phyloP scores from a whole-genome alignment of 2,113 vertebrate genomes.

The Bubo bubo region DNA sequence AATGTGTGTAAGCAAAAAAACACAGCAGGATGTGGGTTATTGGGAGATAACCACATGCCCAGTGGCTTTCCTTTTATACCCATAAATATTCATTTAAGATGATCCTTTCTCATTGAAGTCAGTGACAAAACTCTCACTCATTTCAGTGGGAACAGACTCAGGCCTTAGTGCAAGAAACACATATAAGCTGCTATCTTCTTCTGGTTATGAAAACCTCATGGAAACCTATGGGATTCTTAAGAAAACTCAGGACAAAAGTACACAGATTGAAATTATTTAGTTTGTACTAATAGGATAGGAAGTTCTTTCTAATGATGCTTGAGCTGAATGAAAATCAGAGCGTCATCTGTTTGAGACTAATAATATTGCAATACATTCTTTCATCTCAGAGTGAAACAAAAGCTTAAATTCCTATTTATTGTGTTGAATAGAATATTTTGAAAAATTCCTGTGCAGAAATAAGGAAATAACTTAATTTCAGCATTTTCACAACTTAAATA shows the following conservation, averaged over 20 bases:
- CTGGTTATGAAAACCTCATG: not conserved
- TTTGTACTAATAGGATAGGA: not conserved
- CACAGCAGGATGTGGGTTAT: slow-evolving; percentile 23
- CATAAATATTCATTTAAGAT: not conserved
- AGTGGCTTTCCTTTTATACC: slow-evolving; percentile 14
- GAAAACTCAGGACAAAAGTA: not conserved
- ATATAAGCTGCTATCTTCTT: not conserved
- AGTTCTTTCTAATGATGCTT: not conserved
- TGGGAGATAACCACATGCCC: slow-evolving; percentile 19
- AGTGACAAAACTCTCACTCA: not conserved
- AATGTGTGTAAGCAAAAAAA: slow-evolving; percentile 4
- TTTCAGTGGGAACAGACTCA: not conserved
- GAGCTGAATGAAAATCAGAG: not conserved
- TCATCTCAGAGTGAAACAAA: not conserved
- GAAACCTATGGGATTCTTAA: not conserved
- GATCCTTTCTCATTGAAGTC: not conserved
- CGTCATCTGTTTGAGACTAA: not conserved
- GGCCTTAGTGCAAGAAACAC: not conserved
- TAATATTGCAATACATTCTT: not conserved
- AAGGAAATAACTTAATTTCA: not conserved
- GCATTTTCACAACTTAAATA: not conserved
- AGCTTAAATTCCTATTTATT: not conserved
- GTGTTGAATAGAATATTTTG: not conserved
- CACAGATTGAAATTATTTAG: not conserved
- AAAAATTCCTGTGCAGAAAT: not conserved